Percentiles rank a stretch among this genome's conserved stretches.
Evolutionary conservation across 2,113 vertebrate genomes (phyloP).

Genomic region (Puffinus mauretanicus): DNA sequence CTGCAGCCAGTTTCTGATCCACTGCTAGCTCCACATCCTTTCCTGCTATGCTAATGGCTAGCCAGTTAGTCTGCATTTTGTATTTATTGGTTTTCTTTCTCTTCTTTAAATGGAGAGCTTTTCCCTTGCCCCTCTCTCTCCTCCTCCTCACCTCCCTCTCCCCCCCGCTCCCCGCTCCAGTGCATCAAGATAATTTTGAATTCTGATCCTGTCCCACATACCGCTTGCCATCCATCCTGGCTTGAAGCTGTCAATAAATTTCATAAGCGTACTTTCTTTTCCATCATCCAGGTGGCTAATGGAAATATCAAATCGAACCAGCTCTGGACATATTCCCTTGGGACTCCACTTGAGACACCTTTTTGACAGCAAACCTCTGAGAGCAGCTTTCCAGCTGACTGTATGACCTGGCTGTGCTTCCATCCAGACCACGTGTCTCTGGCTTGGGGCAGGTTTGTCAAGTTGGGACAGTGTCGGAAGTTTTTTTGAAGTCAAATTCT

Average conservation of each 20-base stretch:
- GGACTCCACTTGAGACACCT: background rate
- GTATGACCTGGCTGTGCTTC: background rate
- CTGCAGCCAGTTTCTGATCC: background rate
- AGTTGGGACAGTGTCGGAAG: fast-evolving
- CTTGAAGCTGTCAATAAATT: background rate
- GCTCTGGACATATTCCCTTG: background rate
- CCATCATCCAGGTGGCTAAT: background rate
- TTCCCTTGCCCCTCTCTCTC: background rate
- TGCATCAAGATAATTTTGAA: background rate
- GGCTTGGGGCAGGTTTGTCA: background rate
- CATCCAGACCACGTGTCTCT: background rate
- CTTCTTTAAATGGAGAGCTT: background rate
- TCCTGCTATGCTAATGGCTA: background rate
- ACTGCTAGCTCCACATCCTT: background rate
- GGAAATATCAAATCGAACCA: background rate
- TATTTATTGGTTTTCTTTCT: background rate
- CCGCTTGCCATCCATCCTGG: background rate
- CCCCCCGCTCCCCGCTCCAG: background rate
- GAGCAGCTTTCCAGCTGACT: background rate
- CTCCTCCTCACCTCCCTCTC: background rate
- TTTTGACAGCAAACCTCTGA: background rate
- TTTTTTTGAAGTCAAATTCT: background rate
- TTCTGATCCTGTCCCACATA: background rate
- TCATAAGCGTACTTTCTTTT: background rate
- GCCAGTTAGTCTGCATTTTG: background rate